Evolutionary conservation across 2,113 vertebrate species (phyloP).

Genomic region (Daboia siamensis): DNA sequence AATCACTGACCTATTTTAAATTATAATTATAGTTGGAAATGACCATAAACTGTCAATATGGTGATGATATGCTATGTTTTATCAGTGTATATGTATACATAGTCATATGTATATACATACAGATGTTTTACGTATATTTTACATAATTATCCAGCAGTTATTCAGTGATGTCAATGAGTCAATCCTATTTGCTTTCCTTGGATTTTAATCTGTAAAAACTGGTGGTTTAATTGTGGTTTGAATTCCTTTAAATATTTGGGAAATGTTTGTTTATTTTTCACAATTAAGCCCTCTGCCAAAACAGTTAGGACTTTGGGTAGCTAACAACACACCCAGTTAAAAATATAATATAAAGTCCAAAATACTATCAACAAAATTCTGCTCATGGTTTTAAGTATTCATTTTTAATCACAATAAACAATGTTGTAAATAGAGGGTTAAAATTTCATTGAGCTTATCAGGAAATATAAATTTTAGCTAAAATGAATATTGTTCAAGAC

Average conservation of each 20-base stretch:
- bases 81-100: background rate
- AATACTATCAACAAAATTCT: background rate
- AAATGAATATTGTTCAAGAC: no score
- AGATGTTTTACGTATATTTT: background rate
- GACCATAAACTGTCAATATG: background rate
- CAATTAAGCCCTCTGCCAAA: background rate
- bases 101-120: background rate
- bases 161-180: background rate
- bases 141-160: background rate
- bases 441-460: no score
- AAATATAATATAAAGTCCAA: background rate
- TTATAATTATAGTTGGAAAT: background rate
- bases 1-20: background rate
- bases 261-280: background rate
- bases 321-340: background rate
- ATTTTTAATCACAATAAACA: no score
- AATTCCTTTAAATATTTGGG: background rate
- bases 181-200: background rate
- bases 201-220: background rate
- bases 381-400: no score
- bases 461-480: no score
- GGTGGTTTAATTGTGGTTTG: background rate
- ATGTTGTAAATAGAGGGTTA: no score
- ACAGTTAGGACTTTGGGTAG: background rate
- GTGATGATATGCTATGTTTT: background rate